Evolutionary conservation across 2,888 invertebrate species (phyloP).

Genomic region (Beris chalybata): DNA sequence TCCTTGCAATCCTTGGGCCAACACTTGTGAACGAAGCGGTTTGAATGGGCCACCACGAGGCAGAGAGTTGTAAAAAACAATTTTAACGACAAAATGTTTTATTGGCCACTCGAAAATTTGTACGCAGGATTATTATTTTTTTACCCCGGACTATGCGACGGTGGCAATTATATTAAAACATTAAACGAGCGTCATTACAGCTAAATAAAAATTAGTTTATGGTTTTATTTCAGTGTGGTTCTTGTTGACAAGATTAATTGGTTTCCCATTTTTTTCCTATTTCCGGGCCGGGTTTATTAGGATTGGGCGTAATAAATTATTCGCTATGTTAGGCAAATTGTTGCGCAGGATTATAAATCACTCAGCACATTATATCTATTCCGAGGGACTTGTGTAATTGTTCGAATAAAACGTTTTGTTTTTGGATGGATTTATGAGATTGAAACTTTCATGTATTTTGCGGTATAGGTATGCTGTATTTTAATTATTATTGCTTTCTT

Average conservation of each 20-base stretch:
- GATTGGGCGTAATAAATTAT: background rate
- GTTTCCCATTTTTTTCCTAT: constrained; percentile 20
- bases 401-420: constrained; percentile 19
- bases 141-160: background rate
- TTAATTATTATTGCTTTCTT: too few relatives aligned
- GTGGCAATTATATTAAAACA: constrained; percentile 15
- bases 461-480: too few relatives aligned
- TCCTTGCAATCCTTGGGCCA: too few relatives aligned
- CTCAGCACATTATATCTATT: constrained; percentile 20
- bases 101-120: constrained; percentile 24
- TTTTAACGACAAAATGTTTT: constrained; percentile 36
- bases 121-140: constrained; percentile 6
- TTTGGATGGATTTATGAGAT: constrained; percentile 17
- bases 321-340: constrained; percentile 1
- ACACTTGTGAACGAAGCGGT: too few relatives aligned
- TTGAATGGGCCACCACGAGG: background rate
- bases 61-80: constrained; percentile 25
- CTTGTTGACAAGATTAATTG: constrained; percentile 35
- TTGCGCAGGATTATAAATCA: constrained; percentile 24
- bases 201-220: constrained; percentile 34
- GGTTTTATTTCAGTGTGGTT: constrained; percentile 26
- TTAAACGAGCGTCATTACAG: constrained; percentile 8
- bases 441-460: too few relatives aligned
- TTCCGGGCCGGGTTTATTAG: background rate
- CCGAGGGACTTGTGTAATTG: constrained; percentile 8